Evolutionary conservation across 1,140 invertebrate genomes (phyloP).

Genomic region (Arion vulgaris): DNA sequence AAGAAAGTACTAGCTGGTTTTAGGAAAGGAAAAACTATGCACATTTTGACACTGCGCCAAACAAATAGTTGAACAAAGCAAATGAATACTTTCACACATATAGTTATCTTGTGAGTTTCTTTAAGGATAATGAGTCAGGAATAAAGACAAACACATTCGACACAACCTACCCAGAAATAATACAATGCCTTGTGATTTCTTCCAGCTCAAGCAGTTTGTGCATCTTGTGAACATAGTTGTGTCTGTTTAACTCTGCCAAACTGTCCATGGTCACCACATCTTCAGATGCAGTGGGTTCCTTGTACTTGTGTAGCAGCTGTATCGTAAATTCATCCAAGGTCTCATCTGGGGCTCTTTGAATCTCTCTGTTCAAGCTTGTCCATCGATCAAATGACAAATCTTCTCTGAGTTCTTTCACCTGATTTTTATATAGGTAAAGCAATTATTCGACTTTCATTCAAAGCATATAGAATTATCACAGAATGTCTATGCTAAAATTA

Average conservation of each 20-base stretch:
- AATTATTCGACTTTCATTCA: too few relatives aligned
- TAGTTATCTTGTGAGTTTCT: too few relatives aligned
- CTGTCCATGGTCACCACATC: constrained; percentile 61
- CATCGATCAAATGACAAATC: constrained; percentile 64
- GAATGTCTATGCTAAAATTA: background rate
- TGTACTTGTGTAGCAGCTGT: constrained; percentile 56
- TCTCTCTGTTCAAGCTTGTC: constrained; percentile 61
- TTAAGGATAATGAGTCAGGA: too few relatives aligned
- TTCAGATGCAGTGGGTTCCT: constrained; percentile 55
- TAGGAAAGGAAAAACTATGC: too few relatives aligned
- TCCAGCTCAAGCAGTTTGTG: constrained; percentile 67
- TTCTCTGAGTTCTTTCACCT: constrained; percentile 58
- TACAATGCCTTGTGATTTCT: constrained; percentile 64
- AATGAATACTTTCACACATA: too few relatives aligned
- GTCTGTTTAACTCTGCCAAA: constrained; percentile 59
- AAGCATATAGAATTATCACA: too few relatives aligned
- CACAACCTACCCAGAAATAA: constrained; percentile 63
- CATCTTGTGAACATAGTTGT: constrained; percentile 70
- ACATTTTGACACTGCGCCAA: too few relatives aligned
- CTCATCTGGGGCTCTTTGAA: constrained; percentile 46
- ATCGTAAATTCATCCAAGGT: constrained; percentile 44
- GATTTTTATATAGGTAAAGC: background rate
- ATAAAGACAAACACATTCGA: background rate
- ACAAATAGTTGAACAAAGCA: too few relatives aligned
- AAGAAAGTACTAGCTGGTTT: too few relatives aligned